These are phyloP conservation scores for Cenopis cana DNA, from an alignment of 2,888 invertebrate species.

Conservation along the genomic window DNA sequence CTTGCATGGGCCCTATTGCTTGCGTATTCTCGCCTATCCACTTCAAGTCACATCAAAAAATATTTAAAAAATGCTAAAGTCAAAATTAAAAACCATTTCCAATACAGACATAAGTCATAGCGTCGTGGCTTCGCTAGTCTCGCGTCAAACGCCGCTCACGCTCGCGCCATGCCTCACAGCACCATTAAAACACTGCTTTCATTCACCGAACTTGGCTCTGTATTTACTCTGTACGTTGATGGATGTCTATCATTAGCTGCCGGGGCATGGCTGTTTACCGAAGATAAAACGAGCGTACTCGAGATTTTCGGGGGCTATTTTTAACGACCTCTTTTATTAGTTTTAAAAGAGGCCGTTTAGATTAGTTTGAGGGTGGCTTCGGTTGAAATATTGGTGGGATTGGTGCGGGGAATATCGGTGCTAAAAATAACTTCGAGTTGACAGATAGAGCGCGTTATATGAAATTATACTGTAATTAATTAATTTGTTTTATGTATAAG, in stretches of 20 bases:
- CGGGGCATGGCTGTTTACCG: slow-evolving; percentile 70
- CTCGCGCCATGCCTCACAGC: slow-evolving; percentile 24
- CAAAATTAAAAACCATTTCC: not conserved
- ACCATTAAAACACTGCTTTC: slow-evolving; percentile 42
- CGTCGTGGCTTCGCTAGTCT: not conserved
- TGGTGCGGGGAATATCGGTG: slow-evolving; percentile 78
- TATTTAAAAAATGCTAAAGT: not conserved
- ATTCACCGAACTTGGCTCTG: slow-evolving; percentile 40
- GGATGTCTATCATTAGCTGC: slow-evolving; percentile 72
- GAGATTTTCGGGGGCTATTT: slow-evolving; percentile 83
- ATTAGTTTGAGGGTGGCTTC: slow-evolving; percentile 68
- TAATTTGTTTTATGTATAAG: too few relatives aligned
- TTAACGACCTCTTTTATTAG: slow-evolving; percentile 82
- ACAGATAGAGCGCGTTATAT: slow-evolving; percentile 14
- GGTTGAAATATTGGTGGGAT: slow-evolving; percentile 61
- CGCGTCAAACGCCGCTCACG: slow-evolving; percentile 9
- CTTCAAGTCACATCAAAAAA: too few relatives aligned
- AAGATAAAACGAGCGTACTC: slow-evolving; percentile 71
- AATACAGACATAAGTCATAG: not conserved
- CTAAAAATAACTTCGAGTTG: slow-evolving; percentile 69
- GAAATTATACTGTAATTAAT: not conserved
- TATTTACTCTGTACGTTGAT: slow-evolving; percentile 58
- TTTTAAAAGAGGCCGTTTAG: slow-evolving; percentile 84
- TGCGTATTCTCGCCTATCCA: too few relatives aligned
- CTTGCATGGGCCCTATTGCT: too few relatives aligned